These are phyloP conservation scores for Trachelus iudaicus DNA, from an alignment of 2,888 invertebrate species.

Conservation along the genomic window DNA sequence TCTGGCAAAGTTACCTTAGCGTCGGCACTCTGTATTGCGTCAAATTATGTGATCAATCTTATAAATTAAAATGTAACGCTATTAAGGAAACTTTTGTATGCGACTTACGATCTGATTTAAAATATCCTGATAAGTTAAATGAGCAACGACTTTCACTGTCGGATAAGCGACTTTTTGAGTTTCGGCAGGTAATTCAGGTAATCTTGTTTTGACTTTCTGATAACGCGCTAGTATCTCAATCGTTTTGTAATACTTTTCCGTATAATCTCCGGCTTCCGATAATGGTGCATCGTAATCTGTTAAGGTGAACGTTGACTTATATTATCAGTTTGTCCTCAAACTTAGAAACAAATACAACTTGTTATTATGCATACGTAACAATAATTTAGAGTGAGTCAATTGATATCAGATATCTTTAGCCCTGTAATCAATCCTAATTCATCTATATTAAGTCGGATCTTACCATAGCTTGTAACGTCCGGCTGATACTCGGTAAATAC, in stretches of 20 bases:
- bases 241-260: constrained; percentile 76
- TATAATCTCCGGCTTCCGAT: constrained; percentile 85
- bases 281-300: constrained; percentile 84
- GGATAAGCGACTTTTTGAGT: constrained; percentile 55
- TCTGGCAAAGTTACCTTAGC: constrained; percentile 22
- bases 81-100: neutral
- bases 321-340: neutral
- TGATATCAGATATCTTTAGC: neutral
- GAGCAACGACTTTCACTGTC: constrained; percentile 33
- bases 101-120: constrained; percentile 36
- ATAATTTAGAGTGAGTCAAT: neutral
- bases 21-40: constrained; percentile 16
- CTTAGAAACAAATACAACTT: neutral
- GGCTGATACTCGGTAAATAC: constrained; percentile 67
- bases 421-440: neutral
- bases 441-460: neutral
- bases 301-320: neutral
- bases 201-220: constrained; percentile 45
- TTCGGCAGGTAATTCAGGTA: constrained; percentile 56
- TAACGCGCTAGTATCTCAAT: constrained; percentile 37
- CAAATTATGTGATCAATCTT: neutral
- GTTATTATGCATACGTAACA: neutral
- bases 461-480: constrained; percentile 80
- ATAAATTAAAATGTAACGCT: neutral
- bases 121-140: constrained; percentile 41